Percentiles rank a stretch among this genome's conserved stretches.
Conservation (phyloP, 2,113 vertebrate genomes). For the Phasianus colchicus region DNA sequence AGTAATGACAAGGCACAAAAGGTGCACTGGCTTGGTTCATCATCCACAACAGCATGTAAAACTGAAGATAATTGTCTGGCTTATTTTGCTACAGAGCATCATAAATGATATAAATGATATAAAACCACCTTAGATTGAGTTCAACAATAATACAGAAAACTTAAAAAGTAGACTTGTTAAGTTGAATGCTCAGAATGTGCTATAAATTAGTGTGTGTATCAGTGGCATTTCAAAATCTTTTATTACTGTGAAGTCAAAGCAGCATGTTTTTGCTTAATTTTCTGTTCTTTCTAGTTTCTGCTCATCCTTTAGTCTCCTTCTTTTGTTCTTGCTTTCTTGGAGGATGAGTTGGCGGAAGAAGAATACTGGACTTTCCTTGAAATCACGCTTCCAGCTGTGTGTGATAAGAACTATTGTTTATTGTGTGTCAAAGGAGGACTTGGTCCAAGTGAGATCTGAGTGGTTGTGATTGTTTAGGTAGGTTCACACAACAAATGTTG, state of each 20-base stretch:
- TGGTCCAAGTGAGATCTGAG: neutral
- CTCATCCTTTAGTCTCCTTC: neutral
- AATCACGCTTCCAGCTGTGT: neutral
- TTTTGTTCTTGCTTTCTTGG: neutral
- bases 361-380: neutral
- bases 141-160: neutral
- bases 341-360: neutral
- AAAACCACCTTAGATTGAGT: neutral
- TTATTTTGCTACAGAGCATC: conserved; percentile 7
- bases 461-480: neutral
- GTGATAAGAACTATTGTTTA: neutral
- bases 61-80: neutral
- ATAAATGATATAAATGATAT: neutral
- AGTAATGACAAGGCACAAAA: neutral
- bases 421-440: neutral
- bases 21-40: conserved; percentile 11
- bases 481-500: neutral
- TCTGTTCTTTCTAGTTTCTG: neutral
- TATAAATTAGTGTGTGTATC: neutral
- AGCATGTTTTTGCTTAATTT: neutral
- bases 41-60: neutral
- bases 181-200: neutral
- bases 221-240: neutral
- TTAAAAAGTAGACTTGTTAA: neutral
- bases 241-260: neutral